These are phyloP conservation scores for Temnopleurus reevesii DNA, from an alignment of 53 echinoderm and acorn worm genomes.

Conservation along the genomic window DNA sequence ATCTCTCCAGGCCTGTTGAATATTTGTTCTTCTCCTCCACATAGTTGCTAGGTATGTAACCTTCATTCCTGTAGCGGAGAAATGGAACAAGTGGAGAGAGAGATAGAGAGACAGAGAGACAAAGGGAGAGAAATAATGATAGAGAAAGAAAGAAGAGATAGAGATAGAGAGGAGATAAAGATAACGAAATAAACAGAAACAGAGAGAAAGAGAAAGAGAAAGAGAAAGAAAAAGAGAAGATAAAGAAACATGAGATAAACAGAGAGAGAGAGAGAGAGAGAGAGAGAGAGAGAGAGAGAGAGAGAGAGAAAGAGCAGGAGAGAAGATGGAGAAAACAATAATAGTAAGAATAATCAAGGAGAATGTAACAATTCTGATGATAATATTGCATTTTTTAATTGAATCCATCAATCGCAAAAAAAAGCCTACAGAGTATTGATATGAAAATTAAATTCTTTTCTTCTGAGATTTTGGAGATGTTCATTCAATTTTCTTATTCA, in stretches of 20 bases:
- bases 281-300: not conserved
- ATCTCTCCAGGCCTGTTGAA: slow-evolving; percentile 92
- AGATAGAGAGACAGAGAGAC: not conserved
- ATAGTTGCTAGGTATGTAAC: slow-evolving; percentile 96
- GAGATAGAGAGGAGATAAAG: not conserved
- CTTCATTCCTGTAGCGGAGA: slow-evolving; percentile 64
- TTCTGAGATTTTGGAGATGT: too few species aligned
- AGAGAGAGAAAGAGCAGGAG: not conserved
- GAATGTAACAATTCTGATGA: not conserved
- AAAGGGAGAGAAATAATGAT: not conserved
- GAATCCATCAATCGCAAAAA: not conserved
- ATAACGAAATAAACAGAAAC: not conserved
- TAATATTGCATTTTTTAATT: not conserved
- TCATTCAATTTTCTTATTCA: too few species aligned
- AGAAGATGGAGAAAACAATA: not conserved
- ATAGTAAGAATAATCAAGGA: not conserved
- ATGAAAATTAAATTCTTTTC: too few species aligned
- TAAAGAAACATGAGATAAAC: not conserved
- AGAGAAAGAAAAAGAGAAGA: not conserved
- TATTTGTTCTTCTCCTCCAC: slow-evolving; percentile 94
- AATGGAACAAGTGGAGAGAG: too few species aligned
- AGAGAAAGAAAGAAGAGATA: not conserved
- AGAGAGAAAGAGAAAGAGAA: not conserved
- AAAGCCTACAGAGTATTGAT: not conserved
- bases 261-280: not conserved